Conservation (phyloP, 2,113 vertebrate genomes). For the Condylura cristata region DNA sequence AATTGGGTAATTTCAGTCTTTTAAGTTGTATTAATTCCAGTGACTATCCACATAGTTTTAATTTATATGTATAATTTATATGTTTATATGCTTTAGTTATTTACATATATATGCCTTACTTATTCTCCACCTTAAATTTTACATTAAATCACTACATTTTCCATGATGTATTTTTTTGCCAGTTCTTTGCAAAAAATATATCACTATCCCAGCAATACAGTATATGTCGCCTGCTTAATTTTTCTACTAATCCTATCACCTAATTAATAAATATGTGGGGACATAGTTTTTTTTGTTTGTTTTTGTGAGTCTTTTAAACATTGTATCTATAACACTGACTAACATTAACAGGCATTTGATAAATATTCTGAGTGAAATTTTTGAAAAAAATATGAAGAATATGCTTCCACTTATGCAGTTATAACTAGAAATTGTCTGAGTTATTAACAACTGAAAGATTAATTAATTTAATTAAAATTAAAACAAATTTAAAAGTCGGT, state of each 20-base stretch:
- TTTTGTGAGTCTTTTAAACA: not conserved
- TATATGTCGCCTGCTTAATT: not conserved
- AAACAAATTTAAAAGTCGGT: slow-evolving; percentile 6
- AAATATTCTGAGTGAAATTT: slow-evolving; percentile 13
- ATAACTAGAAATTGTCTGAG: slow-evolving; percentile 16
- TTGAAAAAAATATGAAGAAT: not conserved
- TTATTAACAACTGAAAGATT: not conserved
- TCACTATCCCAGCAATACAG: not conserved
- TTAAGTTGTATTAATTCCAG: not conserved
- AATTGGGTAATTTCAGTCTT: not conserved
- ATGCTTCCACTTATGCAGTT: not conserved
- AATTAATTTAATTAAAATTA: slow-evolving; percentile 15
- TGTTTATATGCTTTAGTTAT: not conserved
- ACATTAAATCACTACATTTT: not conserved
- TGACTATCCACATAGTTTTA: not conserved
- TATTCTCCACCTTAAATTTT: not conserved
- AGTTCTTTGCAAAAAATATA: not conserved
- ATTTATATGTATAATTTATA: no score
- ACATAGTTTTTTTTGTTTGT: not conserved
- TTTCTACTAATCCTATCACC: not conserved
- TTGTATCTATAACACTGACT: slow-evolving; percentile 17
- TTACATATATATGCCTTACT: not conserved
- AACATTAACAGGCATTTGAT: not conserved
- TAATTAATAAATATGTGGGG: not conserved
- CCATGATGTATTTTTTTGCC: not conserved